Evolutionary conservation across 1,140 invertebrate species (phyloP).

Genomic region (Galleria mellonella): DNA sequence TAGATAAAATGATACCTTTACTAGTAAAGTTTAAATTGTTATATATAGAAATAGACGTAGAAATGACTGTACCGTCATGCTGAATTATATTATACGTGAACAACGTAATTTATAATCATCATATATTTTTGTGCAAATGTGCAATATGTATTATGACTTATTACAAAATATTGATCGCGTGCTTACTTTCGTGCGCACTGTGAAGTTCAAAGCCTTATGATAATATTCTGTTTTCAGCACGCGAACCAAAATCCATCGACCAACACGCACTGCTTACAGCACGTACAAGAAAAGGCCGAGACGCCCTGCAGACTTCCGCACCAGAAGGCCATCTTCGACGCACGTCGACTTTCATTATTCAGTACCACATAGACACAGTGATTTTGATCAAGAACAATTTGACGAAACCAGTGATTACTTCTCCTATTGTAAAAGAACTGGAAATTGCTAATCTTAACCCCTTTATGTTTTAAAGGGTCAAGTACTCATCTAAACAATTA

Average conservation of each 20-base stretch:
- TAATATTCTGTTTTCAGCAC: slow-evolving; percentile 18
- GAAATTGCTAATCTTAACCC: slow-evolving; percentile 40
- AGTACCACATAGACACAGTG: slow-evolving; percentile 24
- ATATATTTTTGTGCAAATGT: background rate
- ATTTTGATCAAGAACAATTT: slow-evolving; percentile 34
- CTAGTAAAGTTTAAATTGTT: too few relatives aligned
- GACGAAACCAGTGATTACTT: slow-evolving; percentile 35
- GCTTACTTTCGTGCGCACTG: slow-evolving; percentile 5
- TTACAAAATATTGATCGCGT: background rate
- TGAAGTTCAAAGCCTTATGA: slow-evolving; percentile 23
- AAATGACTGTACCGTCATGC: too few relatives aligned
- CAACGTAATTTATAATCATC: too few relatives aligned
- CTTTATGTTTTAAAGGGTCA: too few relatives aligned
- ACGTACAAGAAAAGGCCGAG: slow-evolving; percentile 32
- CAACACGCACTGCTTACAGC: slow-evolving; percentile 31
- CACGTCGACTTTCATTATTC: slow-evolving; percentile 6
- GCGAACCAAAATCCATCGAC: slow-evolving; percentile 31
- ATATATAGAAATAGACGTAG: too few relatives aligned
- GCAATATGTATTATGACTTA: background rate
- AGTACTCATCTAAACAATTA: background rate
- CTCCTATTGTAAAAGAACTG: slow-evolving; percentile 39
- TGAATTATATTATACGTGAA: too few relatives aligned
- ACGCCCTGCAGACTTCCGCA: slow-evolving; percentile 15
- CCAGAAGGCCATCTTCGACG: slow-evolving; percentile 7
- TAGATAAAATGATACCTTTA: too few relatives aligned